Evolutionary conservation across 2,888 invertebrate species (phyloP).

Genomic region (Cheilosia vulpina): DNA sequence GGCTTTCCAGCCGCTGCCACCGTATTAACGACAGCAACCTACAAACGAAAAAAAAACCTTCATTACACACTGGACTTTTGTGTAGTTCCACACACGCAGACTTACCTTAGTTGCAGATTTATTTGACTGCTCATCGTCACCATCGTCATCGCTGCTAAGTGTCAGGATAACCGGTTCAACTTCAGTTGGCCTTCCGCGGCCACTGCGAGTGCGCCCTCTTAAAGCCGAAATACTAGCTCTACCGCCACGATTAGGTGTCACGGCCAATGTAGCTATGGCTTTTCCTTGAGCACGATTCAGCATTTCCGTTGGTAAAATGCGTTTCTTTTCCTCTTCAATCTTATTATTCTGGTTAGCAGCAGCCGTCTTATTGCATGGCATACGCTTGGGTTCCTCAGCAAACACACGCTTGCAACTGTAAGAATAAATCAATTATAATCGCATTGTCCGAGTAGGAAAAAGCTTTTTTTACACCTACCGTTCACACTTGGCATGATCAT

Average conservation of each 20-base stretch:
- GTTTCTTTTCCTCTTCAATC: constrained; percentile 78
- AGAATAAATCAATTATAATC: not conserved
- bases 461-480: constrained; percentile 81
- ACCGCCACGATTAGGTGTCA: constrained; percentile 77
- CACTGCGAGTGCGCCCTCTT: constrained; percentile 82
- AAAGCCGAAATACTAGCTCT: constrained; percentile 63
- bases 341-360: constrained; percentile 21
- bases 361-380: constrained; percentile 78
- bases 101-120: constrained; percentile 78
- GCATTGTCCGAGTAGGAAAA: not conserved
- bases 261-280: constrained; percentile 50
- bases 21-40: constrained; percentile 71
- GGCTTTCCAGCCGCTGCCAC: constrained; percentile 76
- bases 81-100: constrained; percentile 3
- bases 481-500: constrained; percentile 91
- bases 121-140: constrained; percentile 79
- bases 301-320: constrained; percentile 54
- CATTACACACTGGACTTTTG: not conserved
- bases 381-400: constrained; percentile 88
- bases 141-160: constrained; percentile 89
- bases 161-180: constrained; percentile 88
- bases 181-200: constrained; percentile 85
- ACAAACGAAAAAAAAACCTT: not conserved
- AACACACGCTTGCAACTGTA: constrained; percentile 88
- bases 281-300: constrained; percentile 75